Conservation (phyloP, 2,113 vertebrate species). For the Lophotis ruficrista region DNA sequence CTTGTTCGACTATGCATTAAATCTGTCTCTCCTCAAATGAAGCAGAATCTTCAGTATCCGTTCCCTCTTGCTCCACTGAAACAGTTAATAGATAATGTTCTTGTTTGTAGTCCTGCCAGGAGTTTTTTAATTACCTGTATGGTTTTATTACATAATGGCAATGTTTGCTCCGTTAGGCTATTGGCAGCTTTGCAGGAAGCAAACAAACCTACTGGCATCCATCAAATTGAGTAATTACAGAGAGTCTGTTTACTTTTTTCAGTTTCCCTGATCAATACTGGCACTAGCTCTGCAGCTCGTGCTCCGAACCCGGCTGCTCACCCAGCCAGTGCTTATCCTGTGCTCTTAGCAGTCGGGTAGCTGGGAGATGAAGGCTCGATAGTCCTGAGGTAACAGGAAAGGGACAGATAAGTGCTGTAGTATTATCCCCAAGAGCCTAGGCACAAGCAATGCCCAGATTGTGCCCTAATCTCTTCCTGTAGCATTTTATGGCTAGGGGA, state of each 20-base stretch:
- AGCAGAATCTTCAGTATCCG: neutral
- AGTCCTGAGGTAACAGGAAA: neutral
- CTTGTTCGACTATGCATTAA: neutral
- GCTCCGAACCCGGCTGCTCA: neutral
- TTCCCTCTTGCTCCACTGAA: constrained; percentile 3
- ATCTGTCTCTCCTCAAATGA: neutral
- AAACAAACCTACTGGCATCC: constrained; percentile 50
- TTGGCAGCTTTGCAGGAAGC: constrained; percentile 47
- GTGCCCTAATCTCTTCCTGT: neutral
- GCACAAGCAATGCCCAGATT: neutral
- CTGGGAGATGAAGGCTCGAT: neutral
- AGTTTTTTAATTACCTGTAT: constrained; percentile 41
- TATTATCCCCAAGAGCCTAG: neutral
- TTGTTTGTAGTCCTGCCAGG: neutral
- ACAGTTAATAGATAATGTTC: constrained; percentile 11
- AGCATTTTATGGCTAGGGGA: neutral
- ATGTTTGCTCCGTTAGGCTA: constrained; percentile 8
- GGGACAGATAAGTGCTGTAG: neutral
- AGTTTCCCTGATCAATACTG: constrained; percentile 24
- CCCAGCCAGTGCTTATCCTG: neutral
- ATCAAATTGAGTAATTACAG: constrained; percentile 55
- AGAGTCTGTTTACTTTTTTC: constrained; percentile 37
- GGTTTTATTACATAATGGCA: constrained; percentile 28
- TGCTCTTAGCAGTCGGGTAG: neutral
- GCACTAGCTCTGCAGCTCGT: neutral